Evolutionary conservation across 1,140 invertebrate species (phyloP).

Genomic region (Cyclargus thomasi): DNA sequence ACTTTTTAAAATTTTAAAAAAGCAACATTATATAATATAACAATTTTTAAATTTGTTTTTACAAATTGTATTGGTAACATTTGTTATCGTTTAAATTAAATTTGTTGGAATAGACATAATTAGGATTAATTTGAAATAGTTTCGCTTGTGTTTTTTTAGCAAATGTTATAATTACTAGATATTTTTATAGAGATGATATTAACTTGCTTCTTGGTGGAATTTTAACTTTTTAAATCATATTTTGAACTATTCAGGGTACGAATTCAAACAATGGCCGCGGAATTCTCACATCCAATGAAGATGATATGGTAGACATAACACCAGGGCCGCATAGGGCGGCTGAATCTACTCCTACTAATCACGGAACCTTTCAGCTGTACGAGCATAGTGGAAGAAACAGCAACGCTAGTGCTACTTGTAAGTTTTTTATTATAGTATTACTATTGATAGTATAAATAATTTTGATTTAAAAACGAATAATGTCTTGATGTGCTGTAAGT

Average conservation of each 20-base stretch:
- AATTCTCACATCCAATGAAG: slow-evolving; percentile 35
- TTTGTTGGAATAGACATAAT: too few relatives aligned
- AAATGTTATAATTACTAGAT: too few relatives aligned
- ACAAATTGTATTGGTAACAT: too few relatives aligned
- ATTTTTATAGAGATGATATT: too few relatives aligned
- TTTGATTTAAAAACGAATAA: background rate
- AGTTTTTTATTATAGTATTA: slow-evolving; percentile 27
- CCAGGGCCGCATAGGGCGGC: slow-evolving; percentile 41
- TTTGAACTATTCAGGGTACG: slow-evolving; percentile 29
- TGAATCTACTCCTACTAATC: slow-evolving; percentile 51
- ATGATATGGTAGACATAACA: slow-evolving; percentile 61
- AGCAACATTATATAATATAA: too few relatives aligned
- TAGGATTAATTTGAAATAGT: too few relatives aligned
- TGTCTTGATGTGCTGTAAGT: background rate
- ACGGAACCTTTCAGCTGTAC: slow-evolving; percentile 62
- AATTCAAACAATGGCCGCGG: slow-evolving; percentile 41
- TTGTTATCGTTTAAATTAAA: too few relatives aligned
- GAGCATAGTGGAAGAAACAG: slow-evolving; percentile 48
- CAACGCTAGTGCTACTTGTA: slow-evolving; percentile 47
- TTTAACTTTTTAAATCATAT: background rate
- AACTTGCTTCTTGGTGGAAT: too few relatives aligned
- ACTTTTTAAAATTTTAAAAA: too few relatives aligned
- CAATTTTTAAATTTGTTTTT: too few relatives aligned
- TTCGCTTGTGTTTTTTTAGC: too few relatives aligned
- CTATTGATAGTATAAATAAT: background rate